Evolutionary conservation across 2,888 invertebrate genomes (phyloP).

Genomic region (Pollenia labialis): DNA sequence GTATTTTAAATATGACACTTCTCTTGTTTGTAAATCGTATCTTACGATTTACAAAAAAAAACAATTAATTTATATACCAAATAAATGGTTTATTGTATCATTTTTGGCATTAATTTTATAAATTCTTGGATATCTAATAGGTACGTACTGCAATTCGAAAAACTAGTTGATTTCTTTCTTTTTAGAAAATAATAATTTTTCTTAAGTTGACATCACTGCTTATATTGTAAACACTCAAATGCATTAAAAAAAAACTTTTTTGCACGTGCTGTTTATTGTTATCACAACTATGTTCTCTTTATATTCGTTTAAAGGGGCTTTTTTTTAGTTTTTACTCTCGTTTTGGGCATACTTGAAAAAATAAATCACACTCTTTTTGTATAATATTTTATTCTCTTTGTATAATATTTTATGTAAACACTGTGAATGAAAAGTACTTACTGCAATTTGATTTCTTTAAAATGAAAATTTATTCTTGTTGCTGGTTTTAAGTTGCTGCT

Average conservation of each 20-base stretch:
- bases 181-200: background rate
- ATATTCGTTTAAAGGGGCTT: background rate
- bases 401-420: background rate
- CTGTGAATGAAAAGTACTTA: conserved; percentile 49
- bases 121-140: too few species aligned
- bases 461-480: conserved; percentile 5
- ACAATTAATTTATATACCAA: too few species aligned
- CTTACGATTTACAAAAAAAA: too few species aligned
- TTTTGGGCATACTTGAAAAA: background rate
- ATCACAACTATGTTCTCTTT: conserved; percentile 12
- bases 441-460: conserved; percentile 40
- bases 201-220: conserved; percentile 44
- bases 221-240: conserved; percentile 31
- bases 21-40: too few species aligned
- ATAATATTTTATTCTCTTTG: conserved; percentile 12
- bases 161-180: background rate
- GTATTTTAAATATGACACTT: too few species aligned
- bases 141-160: too few species aligned
- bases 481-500: background rate
- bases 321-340: background rate
- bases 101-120: too few species aligned
- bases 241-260: conserved; percentile 18
- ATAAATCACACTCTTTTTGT: conserved; percentile 13
- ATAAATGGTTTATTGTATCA: too few species aligned
- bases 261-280: conserved; percentile 68